Evolutionary conservation across 1,140 invertebrate genomes (phyloP), one percentile per base, ranked within the genome.

Genomic region (Adoxophyes honmai): DNA sequence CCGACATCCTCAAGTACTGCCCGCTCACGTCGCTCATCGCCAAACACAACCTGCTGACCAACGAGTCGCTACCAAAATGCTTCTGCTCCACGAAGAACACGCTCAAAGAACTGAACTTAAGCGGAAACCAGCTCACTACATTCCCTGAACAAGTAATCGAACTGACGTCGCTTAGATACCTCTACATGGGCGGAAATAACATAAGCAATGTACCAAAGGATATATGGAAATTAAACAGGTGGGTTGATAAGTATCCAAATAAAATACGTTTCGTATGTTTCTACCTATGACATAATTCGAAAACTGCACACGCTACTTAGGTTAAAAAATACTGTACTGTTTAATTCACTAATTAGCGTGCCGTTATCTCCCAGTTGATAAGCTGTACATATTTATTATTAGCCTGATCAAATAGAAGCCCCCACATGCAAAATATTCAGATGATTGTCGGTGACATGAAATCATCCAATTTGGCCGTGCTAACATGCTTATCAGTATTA

Each of bases 61-160:
- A 95, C 64, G 92, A 94, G 44, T 94, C 94, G 3, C 85, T 99
- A 57, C 96, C 97, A 0, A 99, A 99, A 85, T 93, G 93, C 59
- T 94, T 98, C 70, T 91, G 89, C 21, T 68, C 73, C 0, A 83
- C 91, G 11, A 75, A 90, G 35, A 70, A 76, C 35, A 87, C 78
- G 2, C 84, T 99, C 0, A 93, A 94, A 74, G 96, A 97, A 79
- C 75, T 99, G 0, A 98, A 99, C 90, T 90, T 99, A 10, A 97
- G 96, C 88, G 98, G 98, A 10, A 99, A 99, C 90, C 85, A 92
- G 34, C 89, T 99, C 21, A 93, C 91, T 10, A 90, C 92, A 18
- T 95, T 99, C 76, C 98, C 98, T 3, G 93, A 94, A 64, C 96
- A 98, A 88, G 86, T 99, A 48, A 91, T 97, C 18, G 94, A 98